Percentiles rank a stretch among this genome's conserved stretches.
phyloP scores from a whole-genome alignment of 2,113 vertebrate genomes.

The Orycteropus afer region DNA sequence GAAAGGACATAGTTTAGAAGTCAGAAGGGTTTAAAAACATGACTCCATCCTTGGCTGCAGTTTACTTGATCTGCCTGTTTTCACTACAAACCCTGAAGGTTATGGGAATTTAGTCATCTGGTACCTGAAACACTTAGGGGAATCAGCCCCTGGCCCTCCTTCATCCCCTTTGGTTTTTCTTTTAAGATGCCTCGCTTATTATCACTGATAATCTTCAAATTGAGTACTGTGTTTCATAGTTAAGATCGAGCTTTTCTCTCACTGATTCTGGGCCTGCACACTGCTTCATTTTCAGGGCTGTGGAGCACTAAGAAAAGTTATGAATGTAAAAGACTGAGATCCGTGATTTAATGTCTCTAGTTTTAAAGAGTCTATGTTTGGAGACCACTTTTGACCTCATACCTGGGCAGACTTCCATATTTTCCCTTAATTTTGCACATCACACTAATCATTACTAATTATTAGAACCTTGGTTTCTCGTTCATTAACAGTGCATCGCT shows the following conservation, averaged over 20 bases:
- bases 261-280: not conserved
- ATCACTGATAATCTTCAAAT: not conserved
- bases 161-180: rapidly evolving
- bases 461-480: not conserved
- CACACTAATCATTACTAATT: too few relatives aligned
- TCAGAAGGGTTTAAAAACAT: not conserved
- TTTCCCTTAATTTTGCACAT: too few relatives aligned
- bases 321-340: not conserved
- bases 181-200: not conserved
- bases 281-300: not conserved
- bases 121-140: not conserved
- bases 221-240: not conserved
- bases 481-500: not conserved
- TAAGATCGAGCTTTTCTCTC: not conserved
- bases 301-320: not conserved
- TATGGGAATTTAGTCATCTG: not conserved
- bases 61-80: not conserved
- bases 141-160: too few relatives aligned
- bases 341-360: rapidly evolving
- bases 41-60: not conserved
- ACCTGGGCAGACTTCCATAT: too few relatives aligned
- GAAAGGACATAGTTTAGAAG: not conserved
- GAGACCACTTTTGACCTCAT: not conserved
- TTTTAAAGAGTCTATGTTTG: not conserved
- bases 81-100: too few relatives aligned